Evolutionary conservation across 2,888 invertebrate genomes (phyloP).

Genomic region (Lochmaea crataegi): DNA sequence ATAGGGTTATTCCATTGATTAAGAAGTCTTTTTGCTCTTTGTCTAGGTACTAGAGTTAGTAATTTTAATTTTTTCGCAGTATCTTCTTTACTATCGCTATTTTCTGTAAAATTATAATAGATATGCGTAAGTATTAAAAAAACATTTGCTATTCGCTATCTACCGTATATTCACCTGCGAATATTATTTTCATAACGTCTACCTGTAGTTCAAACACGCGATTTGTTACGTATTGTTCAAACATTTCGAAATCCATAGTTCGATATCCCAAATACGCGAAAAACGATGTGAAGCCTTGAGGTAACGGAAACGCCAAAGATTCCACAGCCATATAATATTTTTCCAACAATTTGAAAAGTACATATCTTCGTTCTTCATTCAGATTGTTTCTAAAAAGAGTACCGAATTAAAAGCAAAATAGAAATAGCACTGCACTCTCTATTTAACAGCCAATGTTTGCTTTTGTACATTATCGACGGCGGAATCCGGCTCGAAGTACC

Average conservation of each 20-base stretch:
- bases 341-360: slow-evolving; percentile 83
- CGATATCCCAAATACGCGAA: slow-evolving; percentile 88
- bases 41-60: slow-evolving; percentile 79
- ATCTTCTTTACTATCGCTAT: slow-evolving; percentile 68
- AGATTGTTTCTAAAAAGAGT: slow-evolving; percentile 78
- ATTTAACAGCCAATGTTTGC: background rate
- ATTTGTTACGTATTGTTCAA: slow-evolving; percentile 85
- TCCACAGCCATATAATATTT: slow-evolving; percentile 84
- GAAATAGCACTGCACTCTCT: background rate
- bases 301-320: slow-evolving; percentile 83
- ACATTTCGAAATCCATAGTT: slow-evolving; percentile 80
- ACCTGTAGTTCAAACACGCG: slow-evolving; percentile 89
- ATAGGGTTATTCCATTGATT: slow-evolving; percentile 83
- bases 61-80: slow-evolving; percentile 79
- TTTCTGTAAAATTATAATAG: slow-evolving; percentile 59
- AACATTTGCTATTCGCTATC: no score
- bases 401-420: background rate
- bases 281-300: slow-evolving; percentile 90
- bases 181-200: slow-evolving; percentile 86
- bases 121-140: background rate
- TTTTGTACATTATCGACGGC: no score
- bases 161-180: slow-evolving; percentile 72
- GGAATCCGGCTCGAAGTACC: no score
- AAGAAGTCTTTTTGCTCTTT: slow-evolving; percentile 80
- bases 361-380: slow-evolving; percentile 75